Conservation (phyloP, 1,140 invertebrate genomes). For the Euura saliciscinereae region DNA sequence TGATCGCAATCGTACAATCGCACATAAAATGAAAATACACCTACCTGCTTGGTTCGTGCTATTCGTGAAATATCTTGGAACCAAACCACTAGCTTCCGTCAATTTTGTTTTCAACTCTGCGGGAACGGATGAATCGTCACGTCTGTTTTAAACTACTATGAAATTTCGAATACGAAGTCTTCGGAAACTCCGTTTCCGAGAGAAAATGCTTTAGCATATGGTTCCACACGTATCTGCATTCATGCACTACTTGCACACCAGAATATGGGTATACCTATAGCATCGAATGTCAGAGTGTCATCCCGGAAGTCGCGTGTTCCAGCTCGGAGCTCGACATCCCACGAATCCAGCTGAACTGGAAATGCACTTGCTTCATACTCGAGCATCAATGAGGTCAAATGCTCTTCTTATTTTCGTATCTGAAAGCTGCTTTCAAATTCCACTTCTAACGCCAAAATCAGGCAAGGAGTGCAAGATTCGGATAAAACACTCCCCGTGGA, state of each 20-base stretch:
- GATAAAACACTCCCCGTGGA: background rate
- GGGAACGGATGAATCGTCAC: background rate
- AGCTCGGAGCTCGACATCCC: background rate
- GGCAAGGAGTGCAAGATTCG: background rate
- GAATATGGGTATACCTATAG: background rate
- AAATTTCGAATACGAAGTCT: background rate
- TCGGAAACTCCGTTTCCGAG: background rate
- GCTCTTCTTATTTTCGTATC: background rate
- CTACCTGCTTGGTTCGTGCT: background rate
- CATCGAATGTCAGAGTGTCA: background rate
- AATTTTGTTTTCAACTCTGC: background rate
- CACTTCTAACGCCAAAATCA: constrained; percentile 1
- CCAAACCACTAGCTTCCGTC: background rate
- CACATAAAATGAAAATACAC: background rate
- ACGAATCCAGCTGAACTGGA: background rate
- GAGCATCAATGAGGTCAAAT: background rate
- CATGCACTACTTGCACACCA: background rate
- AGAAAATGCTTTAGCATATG: background rate
- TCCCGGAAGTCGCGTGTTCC: background rate
- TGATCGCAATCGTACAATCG: constrained; percentile 2
- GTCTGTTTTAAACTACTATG: background rate
- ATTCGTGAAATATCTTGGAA: background rate
- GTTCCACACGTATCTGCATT: background rate
- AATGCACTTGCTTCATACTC: constrained; percentile 1
- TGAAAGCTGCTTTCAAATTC: constrained; percentile 3